A percentile compares a stretch with the other conserved stretches of the same genome.
phyloP scores from a whole-genome alignment of 2,888 invertebrate genomes.

The Eremobia ochroleuca region DNA sequence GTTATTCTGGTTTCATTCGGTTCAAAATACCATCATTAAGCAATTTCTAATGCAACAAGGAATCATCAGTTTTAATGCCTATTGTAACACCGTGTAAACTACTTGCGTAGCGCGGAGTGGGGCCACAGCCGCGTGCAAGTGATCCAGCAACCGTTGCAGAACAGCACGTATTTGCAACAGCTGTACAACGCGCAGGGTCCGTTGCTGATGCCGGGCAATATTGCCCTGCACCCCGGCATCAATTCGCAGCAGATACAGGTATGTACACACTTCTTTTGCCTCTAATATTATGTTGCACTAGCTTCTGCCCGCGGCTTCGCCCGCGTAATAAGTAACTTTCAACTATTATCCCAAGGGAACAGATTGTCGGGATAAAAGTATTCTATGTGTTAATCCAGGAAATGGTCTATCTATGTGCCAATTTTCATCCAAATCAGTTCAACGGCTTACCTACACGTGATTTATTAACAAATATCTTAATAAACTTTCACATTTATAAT shows the following conservation, averaged over 20 bases:
- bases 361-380: no score
- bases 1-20: no score
- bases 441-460: no score
- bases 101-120: conserved; percentile 91
- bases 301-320: no score
- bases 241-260: conserved; percentile 95
- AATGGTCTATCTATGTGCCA: no score
- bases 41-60: not conserved
- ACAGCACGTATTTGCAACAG: conserved; percentile 95
- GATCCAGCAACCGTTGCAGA: conserved; percentile 94
- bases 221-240: conserved; percentile 94
- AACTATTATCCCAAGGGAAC: no score
- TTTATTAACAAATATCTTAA: no score
- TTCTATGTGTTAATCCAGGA: no score
- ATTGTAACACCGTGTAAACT: not conserved
- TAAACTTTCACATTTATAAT: no score
- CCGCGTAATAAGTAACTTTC: no score
- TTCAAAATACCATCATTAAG: no score
- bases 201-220: conserved; percentile 95
- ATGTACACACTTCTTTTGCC: conserved; percentile 35
- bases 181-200: conserved; percentile 95
- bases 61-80: not conserved
- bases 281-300: not conserved
- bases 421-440: no score
- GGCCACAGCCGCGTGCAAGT: conserved; percentile 95